A percentile compares a stretch with the other conserved stretches of the same genome.
These are phyloP conservation scores for Trichonephila clavipes DNA, from an alignment of 1,140 invertebrate genomes.

Conservation along the genomic window DNA sequence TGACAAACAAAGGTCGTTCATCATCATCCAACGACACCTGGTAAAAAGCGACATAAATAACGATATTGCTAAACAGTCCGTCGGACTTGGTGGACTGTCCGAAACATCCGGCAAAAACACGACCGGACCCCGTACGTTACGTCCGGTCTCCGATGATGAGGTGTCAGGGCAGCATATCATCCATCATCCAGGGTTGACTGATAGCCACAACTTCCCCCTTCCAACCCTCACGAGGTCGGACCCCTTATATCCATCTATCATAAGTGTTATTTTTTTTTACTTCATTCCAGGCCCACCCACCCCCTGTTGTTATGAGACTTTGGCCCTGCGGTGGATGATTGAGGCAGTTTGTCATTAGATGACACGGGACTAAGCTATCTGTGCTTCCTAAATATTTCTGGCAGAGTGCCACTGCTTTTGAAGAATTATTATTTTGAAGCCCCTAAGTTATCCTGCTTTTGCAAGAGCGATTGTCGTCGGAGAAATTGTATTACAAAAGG, in stretches of 20 bases:
- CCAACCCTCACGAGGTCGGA: conserved; percentile 49
- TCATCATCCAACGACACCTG: conserved; percentile 4
- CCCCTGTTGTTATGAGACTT: conserved; percentile 31
- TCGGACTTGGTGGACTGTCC: neutral
- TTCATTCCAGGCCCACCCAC: neutral
- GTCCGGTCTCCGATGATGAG: conserved; percentile 62
- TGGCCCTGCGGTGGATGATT: conserved; percentile 52
- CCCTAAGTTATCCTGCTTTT: conserved; percentile 2
- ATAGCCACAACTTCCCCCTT: conserved; percentile 57
- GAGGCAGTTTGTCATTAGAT: conserved; percentile 67
- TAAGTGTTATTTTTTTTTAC: conserved; percentile 32
- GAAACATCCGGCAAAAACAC: conserved; percentile 62
- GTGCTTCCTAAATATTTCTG: conserved; percentile 40
- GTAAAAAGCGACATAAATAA: neutral
- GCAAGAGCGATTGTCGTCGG: conserved; percentile 37
- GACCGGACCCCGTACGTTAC: conserved; percentile 46
- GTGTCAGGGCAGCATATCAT: conserved; percentile 48
- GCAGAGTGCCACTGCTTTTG: conserved; percentile 19
- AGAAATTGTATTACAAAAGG: conserved; percentile 32
- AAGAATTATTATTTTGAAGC: conserved; percentile 26
- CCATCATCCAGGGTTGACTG: conserved; percentile 51
- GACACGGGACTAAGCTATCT: conserved; percentile 52
- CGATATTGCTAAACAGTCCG: conserved; percentile 25
- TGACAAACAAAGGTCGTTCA: neutral
- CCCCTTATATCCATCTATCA: conserved; percentile 44